phyloP scores from a whole-genome alignment of 2,113 vertebrate genomes.

The Montifringilla adamsi region DNA sequence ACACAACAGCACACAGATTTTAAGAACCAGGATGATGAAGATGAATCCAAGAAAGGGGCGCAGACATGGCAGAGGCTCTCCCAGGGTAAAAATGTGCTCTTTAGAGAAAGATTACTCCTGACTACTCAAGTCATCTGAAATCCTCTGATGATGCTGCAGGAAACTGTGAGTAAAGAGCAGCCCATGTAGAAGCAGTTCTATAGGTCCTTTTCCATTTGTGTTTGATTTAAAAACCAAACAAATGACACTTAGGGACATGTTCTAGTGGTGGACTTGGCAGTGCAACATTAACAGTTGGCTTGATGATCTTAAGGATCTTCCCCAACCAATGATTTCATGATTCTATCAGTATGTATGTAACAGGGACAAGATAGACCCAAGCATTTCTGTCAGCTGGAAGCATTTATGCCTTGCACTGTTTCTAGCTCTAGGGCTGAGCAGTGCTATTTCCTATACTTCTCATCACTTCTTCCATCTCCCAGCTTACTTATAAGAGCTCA shows the following conservation, averaged over 20 bases:
- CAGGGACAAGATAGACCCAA: neutral
- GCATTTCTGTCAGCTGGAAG: neutral
- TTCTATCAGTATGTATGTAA: neutral
- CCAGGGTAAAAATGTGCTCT: neutral
- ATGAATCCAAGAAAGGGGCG: neutral
- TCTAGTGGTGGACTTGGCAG: neutral
- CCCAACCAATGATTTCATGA: neutral
- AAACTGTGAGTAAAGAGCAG: neutral
- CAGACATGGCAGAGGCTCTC: neutral
- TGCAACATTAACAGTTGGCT: accelerated
- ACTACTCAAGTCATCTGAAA: neutral
- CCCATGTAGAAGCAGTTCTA: neutral
- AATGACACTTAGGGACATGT: neutral
- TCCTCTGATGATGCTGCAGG: neutral
- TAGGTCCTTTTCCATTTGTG: neutral
- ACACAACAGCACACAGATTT: neutral
- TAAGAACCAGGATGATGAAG: neutral
- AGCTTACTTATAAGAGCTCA: neutral
- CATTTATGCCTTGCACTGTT: neutral
- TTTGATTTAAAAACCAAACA: neutral
- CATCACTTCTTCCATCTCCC: neutral
- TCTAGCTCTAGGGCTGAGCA: neutral
- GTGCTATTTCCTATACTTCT: neutral
- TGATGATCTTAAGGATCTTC: neutral
- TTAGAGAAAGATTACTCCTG: neutral